Base-by-base conservation (phyloP, 2,888 invertebrate genomes). In the Tanytarsus gracilentus region DNA sequence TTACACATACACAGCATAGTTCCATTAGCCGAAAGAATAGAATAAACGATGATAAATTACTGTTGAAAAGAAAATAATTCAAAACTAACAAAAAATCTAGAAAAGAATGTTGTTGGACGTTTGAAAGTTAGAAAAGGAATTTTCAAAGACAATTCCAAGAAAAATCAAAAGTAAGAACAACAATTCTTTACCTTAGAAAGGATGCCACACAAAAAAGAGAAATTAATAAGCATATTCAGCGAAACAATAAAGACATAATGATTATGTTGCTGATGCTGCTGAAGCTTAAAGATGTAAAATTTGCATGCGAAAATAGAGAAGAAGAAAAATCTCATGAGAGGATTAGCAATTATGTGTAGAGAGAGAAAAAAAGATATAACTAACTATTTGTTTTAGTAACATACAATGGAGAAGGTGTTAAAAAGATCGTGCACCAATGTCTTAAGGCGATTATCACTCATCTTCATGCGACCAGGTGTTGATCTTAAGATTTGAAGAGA, bases 1-100 rank as follows among this genome's bases (percentile, higher is more conserved):
- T 50, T 50, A 49, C 23, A 27, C 36, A 11, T 18, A 26, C 14
- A 26, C 25, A 60, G 44, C n/a, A n/a, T n/a, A n/a, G n/a, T n/a
- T n/a, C 53, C 23, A 40, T 40, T 21, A 59, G 18, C n/a, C 23
- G 25, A 36, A 53, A 58, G 40, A 60, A 49, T 50, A 27, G 36
- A 60, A 29, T 33, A 60, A 60, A 60, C 39, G 60, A 60, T 60
- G 60, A 60, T 60, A 60, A 60, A 60, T 60, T 60, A 60, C 60
- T 48, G 58, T 27, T 29, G 18, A 44, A 23, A 44, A 44, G 18
- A 58, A 56, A 25, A 14, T 30, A 27, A 29, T 11, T 33, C 11
- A n/a, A 40, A 40, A 44, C 44, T 44, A 44, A 27, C 58, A 58
- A 21, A 48, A 58, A 48, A 58, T 26, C 36, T 36, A 14, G 16